Base-by-base conservation (phyloP, 1,140 invertebrate species). In the Acromyrmex heyeri region DNA sequence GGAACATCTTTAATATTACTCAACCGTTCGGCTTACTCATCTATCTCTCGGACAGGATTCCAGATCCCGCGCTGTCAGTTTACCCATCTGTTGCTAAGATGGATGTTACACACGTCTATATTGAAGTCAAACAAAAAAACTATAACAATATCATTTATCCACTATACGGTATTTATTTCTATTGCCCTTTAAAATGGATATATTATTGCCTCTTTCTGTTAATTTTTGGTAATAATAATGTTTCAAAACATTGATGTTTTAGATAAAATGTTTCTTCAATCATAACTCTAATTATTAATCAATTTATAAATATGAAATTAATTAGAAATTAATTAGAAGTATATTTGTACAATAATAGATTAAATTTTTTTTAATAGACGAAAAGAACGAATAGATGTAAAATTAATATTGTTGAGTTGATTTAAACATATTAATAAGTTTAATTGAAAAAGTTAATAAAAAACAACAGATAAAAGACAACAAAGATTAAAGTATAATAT, bases 11-110 rank as follows among this genome's bases (percentile, higher is more conserved):
- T 82, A 82, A 82, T 82, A 82, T 82, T 82, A 82, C 79, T 82
- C 78, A 82, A 73, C 67, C 24, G 34, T 82, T 82, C 67, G 67
- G 79, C 24, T 82, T 73, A 27, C 34, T 59, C 79, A 82, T 82
- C 79, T 82, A 82, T 82, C 79, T 82, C 67, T 30, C 53, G 53
- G 67, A 82, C 79, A 82, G 67, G 34, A 82, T 82, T 82, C 38
- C 79, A 82, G 67, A 82, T 82, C 79, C 38, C 67, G 79, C 67
- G 79, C 67, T 82, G 79, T 82, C 79, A 82, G 67, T 82, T 82
- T 82, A 73, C 69, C 79, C 79, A 82, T 82, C 67, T 82, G 79
- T 82, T 82, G 79, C 67, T 82, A 73, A 82, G 79, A 82, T 82
- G 65, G 67, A 82, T 82, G 79, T 73, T 82, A 73, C 53, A 73